Evolutionary conservation across 2,888 invertebrate genomes (phyloP).

Genomic region (Yponomeuta cagnagella): DNA sequence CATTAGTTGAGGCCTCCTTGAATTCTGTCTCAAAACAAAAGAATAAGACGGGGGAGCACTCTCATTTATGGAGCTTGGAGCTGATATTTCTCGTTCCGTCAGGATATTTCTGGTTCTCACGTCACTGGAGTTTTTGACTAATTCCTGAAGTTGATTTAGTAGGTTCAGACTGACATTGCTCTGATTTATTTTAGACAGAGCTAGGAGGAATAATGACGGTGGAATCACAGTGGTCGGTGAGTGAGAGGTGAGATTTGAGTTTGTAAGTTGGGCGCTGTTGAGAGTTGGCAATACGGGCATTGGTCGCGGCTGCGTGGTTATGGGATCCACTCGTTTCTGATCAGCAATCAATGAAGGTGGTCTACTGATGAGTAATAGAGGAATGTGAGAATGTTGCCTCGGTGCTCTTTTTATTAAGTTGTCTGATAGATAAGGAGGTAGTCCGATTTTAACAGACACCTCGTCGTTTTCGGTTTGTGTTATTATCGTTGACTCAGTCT

Average conservation of each 20-base stretch:
- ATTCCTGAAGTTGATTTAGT: conserved; percentile 21
- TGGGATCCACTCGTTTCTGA: neutral
- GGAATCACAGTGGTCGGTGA: conserved; percentile 27
- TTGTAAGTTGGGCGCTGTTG: neutral
- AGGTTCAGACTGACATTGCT: conserved; percentile 35
- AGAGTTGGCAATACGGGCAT: neutral
- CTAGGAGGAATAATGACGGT: conserved; percentile 47
- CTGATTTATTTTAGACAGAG: conserved; percentile 49
- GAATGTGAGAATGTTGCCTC: neutral
- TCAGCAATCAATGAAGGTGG: neutral
- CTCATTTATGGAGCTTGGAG: conserved; percentile 50
- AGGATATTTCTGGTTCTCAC: neutral
- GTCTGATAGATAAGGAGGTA: neutral
- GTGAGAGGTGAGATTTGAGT: neutral
- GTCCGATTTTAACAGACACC: neutral
- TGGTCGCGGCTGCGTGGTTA: conserved; percentile 5
- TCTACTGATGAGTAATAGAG: neutral
- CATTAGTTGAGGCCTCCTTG: conserved; percentile 49
- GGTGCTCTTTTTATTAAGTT: neutral
- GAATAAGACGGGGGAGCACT: conserved; percentile 67
- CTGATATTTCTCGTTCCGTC: conserved; percentile 32
- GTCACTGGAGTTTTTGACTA: conserved; percentile 21
- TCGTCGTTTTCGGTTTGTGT: neutral
- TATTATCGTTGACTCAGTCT: neutral
- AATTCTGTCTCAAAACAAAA: conserved; percentile 44